These are phyloP conservation scores for Magallana nippona DNA, from an alignment of 2,888 invertebrate species.

Conservation along the genomic window DNA sequence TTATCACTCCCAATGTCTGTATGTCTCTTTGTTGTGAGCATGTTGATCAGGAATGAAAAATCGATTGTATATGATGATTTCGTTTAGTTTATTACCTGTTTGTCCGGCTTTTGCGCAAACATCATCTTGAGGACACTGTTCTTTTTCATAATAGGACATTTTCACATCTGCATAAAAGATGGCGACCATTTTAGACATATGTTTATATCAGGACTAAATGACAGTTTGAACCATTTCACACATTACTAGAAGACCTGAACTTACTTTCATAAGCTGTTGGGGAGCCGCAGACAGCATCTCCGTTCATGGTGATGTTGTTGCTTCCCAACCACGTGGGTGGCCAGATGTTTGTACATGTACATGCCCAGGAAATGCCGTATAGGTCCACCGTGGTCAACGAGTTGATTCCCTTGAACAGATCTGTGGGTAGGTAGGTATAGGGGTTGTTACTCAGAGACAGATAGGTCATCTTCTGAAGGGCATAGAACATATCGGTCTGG, in stretches of 20 bases:
- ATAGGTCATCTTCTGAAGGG: constrained; percentile 51
- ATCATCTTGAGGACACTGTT: constrained; percentile 33
- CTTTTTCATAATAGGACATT: constrained; percentile 35
- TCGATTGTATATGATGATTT: too few relatives aligned
- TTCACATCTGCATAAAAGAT: constrained; percentile 31
- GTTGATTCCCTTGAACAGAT: constrained; percentile 51
- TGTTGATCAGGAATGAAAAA: too few relatives aligned
- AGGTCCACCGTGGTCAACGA: constrained; percentile 52
- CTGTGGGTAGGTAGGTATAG: constrained; percentile 51
- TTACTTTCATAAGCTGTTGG: constrained; percentile 43
- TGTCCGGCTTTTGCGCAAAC: constrained; percentile 26
- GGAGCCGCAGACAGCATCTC: constrained; percentile 54
- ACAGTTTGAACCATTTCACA: too few relatives aligned
- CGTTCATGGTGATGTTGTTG: constrained; percentile 60
- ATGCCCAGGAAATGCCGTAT: constrained; percentile 56
- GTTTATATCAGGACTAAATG: too few relatives aligned
- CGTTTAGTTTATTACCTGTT: not conserved
- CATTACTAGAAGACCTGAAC: not conserved
- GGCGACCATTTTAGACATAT: not conserved
- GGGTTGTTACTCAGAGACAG: constrained; percentile 59
- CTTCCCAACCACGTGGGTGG: constrained; percentile 48
- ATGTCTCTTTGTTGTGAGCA: too few relatives aligned
- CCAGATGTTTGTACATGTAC: constrained; percentile 59
- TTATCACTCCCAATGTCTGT: too few relatives aligned
- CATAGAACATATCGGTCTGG: constrained; percentile 54